A percentile compares a stretch with the other conserved stretches of the same genome.
These are phyloP conservation scores for Colletes latitarsis DNA, from an alignment of 1,140 invertebrate species.

Conservation along the genomic window DNA sequence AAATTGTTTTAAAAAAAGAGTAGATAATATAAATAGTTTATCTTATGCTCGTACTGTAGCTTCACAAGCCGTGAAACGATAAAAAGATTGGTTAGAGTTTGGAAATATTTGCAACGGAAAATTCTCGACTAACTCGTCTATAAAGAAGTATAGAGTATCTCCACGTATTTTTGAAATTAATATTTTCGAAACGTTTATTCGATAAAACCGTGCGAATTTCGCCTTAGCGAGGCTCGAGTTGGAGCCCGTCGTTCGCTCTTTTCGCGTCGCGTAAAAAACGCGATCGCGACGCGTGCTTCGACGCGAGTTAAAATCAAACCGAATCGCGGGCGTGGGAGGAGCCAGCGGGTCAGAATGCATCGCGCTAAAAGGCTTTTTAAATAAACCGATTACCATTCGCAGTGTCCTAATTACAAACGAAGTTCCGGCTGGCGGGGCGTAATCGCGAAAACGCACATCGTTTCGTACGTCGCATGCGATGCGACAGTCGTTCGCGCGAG, in stretches of 20 bases:
- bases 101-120: too few relatives aligned
- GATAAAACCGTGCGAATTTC: neutral
- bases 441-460: slow-evolving; percentile 47
- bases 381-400: slow-evolving; percentile 62
- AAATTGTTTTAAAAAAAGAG: too few relatives aligned
- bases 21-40: too few relatives aligned
- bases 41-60: too few relatives aligned
- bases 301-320: neutral
- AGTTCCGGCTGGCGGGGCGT: slow-evolving; percentile 27
- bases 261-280: neutral
- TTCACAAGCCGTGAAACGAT: too few relatives aligned
- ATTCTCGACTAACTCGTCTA: too few relatives aligned
- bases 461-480: slow-evolving; percentile 57
- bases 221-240: neutral
- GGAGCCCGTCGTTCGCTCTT: too few relatives aligned
- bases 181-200: too few relatives aligned
- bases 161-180: too few relatives aligned
- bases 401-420: slow-evolving; percentile 53
- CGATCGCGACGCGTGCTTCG: neutral
- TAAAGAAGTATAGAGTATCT: too few relatives aligned
- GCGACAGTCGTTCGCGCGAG: slow-evolving; percentile 52
- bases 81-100: too few relatives aligned
- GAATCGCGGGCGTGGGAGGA: neutral
- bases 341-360: neutral
- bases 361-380: slow-evolving; percentile 53